Evolutionary conservation across 2,797 vertebrate genomes (phyloP), one percentile per base, ranked within the genome.

Genomic region (Trachops cirrhosus): DNA sequence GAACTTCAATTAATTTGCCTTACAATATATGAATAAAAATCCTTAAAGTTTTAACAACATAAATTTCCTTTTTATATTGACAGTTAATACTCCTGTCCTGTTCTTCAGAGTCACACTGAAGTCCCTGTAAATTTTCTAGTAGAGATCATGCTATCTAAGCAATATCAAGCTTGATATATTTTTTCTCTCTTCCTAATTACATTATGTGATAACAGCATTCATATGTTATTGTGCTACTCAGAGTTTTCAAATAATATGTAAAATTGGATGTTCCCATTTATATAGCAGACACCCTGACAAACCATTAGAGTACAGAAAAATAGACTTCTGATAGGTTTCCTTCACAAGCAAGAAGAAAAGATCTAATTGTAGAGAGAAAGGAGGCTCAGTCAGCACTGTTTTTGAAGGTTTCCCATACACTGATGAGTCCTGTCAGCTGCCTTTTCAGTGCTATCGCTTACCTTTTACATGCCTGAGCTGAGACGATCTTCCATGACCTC

Each of bases 21-120:
- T 97, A 91, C 77, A 90, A 93, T 96, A 95, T 21, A 93, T 97
- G 94, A 97, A 26, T 74, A 97, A 57, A 91, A 97, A 97, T 91
- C 97, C 97, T 98, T 98, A 96, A 98, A 98, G 95, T 96, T 97
- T 97, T 96, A 73, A 94, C 98, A 98, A 97, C 96, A 94, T 95
- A 94, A 97, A 98, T 97, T 93, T 94, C 96, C 96, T 95, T 97
- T 97, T 98, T 97, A 96, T 92, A 96, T 90, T 77, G 94, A 97
- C 94, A 98, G 98, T 98, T 96, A 98, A 62, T 67, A 44, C 39
- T 85, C 77, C 96, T 96, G 98, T 89, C 93, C 86, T 94, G 67
- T 93, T 95, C 93, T 88, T 93, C 93, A 39, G 29, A 77, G 41
- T 97, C 97, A 97, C 85, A 91, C 19, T 70, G 88, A 97, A 97